phyloP scores from a whole-genome alignment of 2,797 vertebrate species.

The Oreochromis grahami region DNA sequence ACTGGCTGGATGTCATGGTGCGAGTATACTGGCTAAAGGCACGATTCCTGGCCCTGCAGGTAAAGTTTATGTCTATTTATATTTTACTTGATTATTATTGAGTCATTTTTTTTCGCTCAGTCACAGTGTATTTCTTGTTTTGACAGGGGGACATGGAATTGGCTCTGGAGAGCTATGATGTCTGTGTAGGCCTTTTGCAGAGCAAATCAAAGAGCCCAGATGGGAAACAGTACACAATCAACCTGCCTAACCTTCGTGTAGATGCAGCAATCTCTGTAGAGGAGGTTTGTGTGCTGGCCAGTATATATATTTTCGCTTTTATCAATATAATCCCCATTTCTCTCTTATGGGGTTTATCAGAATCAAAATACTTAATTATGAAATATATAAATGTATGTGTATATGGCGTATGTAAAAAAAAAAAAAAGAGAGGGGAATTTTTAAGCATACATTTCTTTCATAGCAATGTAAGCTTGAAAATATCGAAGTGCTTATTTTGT shows the following conservation, averaged over 20 bases:
- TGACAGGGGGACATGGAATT: slow-evolving; percentile 94
- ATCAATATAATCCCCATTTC: not conserved
- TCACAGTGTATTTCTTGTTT: not conserved
- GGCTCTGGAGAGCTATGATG: slow-evolving; percentile 92
- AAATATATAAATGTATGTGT: not conserved
- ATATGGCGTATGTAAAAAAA: not conserved
- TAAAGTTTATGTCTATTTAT: slow-evolving; percentile 34
- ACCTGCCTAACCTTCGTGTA: slow-evolving; percentile 86
- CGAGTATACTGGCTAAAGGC: slow-evolving; percentile 96
- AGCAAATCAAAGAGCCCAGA: slow-evolving; percentile 69
- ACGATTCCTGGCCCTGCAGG: slow-evolving; percentile 90
- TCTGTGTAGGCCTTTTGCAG: slow-evolving; percentile 89
- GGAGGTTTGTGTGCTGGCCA: slow-evolving; percentile 77
- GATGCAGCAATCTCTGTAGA: slow-evolving; percentile 90
- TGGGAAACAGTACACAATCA: slow-evolving; percentile 72
- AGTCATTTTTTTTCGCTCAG: not conserved
- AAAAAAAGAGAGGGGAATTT: not conserved
- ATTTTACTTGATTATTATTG: not conserved
- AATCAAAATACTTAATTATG: not conserved
- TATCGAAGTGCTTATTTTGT: not conserved
- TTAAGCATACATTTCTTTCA: not conserved
- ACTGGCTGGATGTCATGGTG: slow-evolving; percentile 88
- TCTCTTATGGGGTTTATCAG: not conserved
- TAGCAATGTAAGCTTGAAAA: not conserved
- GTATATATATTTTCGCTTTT: not conserved